These are phyloP conservation scores for Trinorchestia longiramus DNA, from an alignment of 1,140 invertebrate genomes.

Conservation along the genomic window DNA sequence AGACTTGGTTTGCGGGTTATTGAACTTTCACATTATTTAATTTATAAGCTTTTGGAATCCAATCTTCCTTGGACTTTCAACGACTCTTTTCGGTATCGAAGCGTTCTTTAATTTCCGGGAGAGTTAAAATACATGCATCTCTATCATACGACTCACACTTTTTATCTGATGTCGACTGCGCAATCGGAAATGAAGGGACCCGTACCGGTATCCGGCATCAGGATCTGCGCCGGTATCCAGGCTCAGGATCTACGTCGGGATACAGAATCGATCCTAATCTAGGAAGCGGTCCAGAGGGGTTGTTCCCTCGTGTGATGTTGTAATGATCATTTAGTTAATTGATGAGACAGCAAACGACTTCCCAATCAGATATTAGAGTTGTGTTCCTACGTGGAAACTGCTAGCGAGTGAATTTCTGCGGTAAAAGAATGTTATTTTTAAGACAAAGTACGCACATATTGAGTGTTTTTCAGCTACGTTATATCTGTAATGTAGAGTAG, in stretches of 20 bases:
- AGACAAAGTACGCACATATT: neutral
- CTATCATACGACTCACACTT: neutral
- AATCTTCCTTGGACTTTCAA: neutral
- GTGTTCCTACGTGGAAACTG: neutral
- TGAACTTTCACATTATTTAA: neutral
- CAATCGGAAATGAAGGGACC: conserved; percentile 45
- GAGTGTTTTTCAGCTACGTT: neutral
- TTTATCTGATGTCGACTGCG: conserved; percentile 20
- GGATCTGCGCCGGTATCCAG: neutral
- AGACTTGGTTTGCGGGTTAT: neutral
- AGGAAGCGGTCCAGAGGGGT: neutral
- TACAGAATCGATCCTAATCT: neutral
- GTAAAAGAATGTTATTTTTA: neutral
- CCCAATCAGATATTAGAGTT: conserved; percentile 2
- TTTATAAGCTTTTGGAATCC: neutral
- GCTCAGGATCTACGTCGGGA: neutral
- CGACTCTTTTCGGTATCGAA: conserved; percentile 15
- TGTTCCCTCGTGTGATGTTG: neutral
- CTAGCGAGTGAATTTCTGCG: neutral
- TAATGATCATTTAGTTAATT: conserved; percentile 6
- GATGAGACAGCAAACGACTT: neutral
- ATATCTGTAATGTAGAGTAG: neutral
- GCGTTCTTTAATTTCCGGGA: conserved; percentile 9
- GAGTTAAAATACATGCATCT: conserved; percentile 35
- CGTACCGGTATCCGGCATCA: neutral